These are phyloP conservation scores for Penaeus chinensis DNA, from an alignment of 1,140 invertebrate species.

Conservation along the genomic window DNA sequence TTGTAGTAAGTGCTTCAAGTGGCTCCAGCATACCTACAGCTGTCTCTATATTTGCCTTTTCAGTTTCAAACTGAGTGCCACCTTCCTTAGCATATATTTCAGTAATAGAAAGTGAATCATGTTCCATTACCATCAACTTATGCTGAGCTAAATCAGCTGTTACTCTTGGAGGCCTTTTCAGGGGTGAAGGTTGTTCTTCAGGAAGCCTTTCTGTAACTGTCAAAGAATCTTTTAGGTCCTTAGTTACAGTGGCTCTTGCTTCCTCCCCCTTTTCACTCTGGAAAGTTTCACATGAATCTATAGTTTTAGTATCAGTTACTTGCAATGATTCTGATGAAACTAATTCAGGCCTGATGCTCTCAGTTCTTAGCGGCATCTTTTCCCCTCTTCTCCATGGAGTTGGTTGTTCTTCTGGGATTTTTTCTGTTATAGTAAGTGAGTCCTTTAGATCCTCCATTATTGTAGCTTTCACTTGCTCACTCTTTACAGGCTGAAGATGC, in stretches of 20 bases:
- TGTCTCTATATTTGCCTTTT: constrained; percentile 33
- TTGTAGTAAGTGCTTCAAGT: constrained; percentile 41
- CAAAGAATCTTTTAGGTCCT: constrained; percentile 53
- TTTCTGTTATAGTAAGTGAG: constrained; percentile 45
- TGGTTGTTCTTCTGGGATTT: constrained; percentile 41
- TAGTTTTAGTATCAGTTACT: constrained; percentile 53
- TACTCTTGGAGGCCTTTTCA: constrained; percentile 41
- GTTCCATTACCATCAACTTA: constrained; percentile 45
- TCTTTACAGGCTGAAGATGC: constrained; percentile 25
- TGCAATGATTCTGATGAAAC: constrained; percentile 41
- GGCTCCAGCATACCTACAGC: constrained; percentile 45
- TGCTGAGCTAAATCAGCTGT: constrained; percentile 51
- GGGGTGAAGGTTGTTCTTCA: constrained; percentile 49
- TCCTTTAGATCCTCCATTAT: constrained; percentile 5
- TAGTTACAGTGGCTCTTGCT: constrained; percentile 41
- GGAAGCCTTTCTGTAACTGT: constrained; percentile 48
- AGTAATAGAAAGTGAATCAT: constrained; percentile 47
- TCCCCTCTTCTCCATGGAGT: constrained; percentile 34
- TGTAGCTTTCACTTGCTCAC: constrained; percentile 45
- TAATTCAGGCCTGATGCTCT: constrained; percentile 46
- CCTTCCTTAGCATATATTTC: constrained; percentile 46
- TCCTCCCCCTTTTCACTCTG: constrained; percentile 27
- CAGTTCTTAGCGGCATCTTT: constrained; percentile 27
- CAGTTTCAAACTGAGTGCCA: constrained; percentile 47
- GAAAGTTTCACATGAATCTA: constrained; percentile 46